Evolutionary conservation across 2,113 vertebrate species (phyloP), one percentile per base, ranked within the genome.

Genomic region (Isurus oxyrinchus): DNA sequence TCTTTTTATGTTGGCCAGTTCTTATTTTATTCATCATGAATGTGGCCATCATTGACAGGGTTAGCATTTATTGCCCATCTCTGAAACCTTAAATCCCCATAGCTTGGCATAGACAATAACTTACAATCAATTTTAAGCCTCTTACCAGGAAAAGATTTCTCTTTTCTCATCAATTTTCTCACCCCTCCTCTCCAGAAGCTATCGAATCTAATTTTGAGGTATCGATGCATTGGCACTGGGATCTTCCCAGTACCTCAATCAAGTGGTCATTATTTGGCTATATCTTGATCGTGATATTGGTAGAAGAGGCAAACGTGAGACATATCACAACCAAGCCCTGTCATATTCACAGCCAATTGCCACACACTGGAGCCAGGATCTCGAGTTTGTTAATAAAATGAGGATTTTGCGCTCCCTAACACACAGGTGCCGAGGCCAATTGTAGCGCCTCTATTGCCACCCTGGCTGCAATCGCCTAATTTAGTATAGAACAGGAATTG

Each of bases 71-170:
- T 27, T 69, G 21, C 67, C 67, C 67, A 69, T 25, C 67, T 27
- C 67, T 69, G 5, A 69, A 69, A 69, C 23, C 8, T 59, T 31
- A 3, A 27, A 57, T 53, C 2, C 21, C 55, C 55, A 0, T 40
- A 90, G 3, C 23, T 35, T 91, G 27, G 88, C 55, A 16, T 35
- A 59, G 21, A 86, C 16, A 97, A 81, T 98, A 98, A 98, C 98
- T 98, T 98, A 97, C 98, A 98, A 98, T 97, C 55, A 96, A n/a
- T 35, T 67, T 90, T 76, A 63, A 61, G 23, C 25, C 27, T n/a
- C 91, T 88, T n/a, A 61, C 66, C 59, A 63, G 96, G 97, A 97
- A 97, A 97, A 96, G 96, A 97, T 96, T 97, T 97, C 96, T 96
- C 8, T 44, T 86, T 86, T 35, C 8, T 76, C 72, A 76, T 31